Evolutionary conservation across 2,113 vertebrate species (phyloP), one percentile per base, ranked within the genome.

Genomic region (Spea bombifrons): DNA sequence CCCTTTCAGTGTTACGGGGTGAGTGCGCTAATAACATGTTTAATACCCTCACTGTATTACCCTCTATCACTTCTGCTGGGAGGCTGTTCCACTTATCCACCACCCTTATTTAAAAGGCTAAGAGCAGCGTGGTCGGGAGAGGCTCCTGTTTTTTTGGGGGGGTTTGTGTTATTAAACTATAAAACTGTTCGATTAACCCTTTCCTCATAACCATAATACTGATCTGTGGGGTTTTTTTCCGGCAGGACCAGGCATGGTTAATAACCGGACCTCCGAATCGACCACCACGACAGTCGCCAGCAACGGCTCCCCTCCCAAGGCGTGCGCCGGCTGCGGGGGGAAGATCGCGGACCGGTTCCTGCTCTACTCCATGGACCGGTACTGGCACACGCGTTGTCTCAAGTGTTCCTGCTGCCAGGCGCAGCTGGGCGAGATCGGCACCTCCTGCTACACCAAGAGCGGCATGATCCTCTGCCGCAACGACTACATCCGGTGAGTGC

Each of bases 381-480:
- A 92, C 82, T 93, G 92, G 92, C 92, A 94, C 88, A 93, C 91
- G 0, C 90, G 87, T 47, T 94, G 92, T 82, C 90, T 94, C 67
- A 92, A 92, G 75, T 94, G 92, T 82, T 92, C 91, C 2, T 94
- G 92, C 87, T 93, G 92, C 87, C 91, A 94, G 52, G 91, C 91
- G 59, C 91, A 92, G 86, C 88, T 94, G 86, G 92, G 90, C 10
- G 90, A 93, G 81, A 90, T 91, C 82, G 91, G 92, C 88, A 91
- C 89, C 84, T 91, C 90, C 86, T 94, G 92, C 86, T 94, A 92
- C 90, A 92, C 91, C 83, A 92, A 92, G 82, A 90, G 90, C 55
- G 92, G 92, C 81, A 92, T 94, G 92, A 92, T 94, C 83, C 92
- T 94, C 83, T 94, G 92, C 85, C 90, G 88, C 86, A 90, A 92